Evolutionary conservation across 92 coral and sea anemone genomes (phyloP).

Genomic region (Muricea muricata): DNA sequence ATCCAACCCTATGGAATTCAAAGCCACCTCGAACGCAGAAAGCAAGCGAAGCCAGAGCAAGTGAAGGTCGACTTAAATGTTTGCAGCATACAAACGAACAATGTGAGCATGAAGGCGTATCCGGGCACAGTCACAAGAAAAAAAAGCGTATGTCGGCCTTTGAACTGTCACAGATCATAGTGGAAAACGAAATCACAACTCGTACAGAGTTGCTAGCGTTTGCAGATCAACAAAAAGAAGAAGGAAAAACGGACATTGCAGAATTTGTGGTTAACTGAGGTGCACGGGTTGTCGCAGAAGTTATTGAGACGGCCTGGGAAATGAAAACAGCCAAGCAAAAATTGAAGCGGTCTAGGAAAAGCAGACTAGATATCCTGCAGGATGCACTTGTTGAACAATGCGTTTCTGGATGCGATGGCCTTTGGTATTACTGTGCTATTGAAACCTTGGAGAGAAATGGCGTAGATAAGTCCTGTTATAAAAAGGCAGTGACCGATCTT

Average conservation of each 20-base stretch:
- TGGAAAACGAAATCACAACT: conserved; percentile 47
- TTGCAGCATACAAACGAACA: no score
- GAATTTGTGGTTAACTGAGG: conserved; percentile 73
- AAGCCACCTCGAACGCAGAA: neutral
- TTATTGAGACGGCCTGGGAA: conserved; percentile 63
- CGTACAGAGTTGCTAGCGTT: conserved; percentile 63
- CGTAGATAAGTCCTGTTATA: neutral
- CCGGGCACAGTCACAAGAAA: neutral
- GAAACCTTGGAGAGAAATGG: conserved; percentile 24
- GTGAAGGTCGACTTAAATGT: neutral
- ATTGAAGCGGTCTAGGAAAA: conserved; percentile 35
- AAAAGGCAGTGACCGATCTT: conserved; percentile 19
- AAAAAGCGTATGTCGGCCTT: conserved; percentile 54
- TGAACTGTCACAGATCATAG: conserved; percentile 55
- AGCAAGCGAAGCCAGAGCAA: neutral
- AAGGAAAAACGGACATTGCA: conserved; percentile 67
- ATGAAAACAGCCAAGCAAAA: no score
- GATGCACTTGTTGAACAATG: neutral
- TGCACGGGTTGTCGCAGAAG: conserved; percentile 52
- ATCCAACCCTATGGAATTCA: neutral
- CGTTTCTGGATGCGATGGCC: conserved; percentile 36
- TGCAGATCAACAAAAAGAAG: conserved; percentile 31
- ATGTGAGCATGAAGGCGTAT: neutral
- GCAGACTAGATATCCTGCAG: conserved; percentile 39
- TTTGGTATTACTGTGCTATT: conserved; percentile 2